Conservation (phyloP, 2,113 vertebrate species). For the Rutilus rutilus region DNA sequence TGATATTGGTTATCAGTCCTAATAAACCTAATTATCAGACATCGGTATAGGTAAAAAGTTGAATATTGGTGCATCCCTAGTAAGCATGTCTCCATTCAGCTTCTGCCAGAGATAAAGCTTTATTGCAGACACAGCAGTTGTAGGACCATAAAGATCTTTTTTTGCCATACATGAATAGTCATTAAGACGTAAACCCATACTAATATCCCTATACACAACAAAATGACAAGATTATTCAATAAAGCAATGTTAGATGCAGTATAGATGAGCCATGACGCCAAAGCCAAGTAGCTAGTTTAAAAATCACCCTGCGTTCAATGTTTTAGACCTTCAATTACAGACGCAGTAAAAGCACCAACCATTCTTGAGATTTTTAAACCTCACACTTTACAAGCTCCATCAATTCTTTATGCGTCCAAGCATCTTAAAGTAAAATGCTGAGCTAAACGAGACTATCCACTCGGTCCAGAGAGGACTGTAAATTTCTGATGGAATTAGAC, state of each 20-base stretch:
- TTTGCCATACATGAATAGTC: not conserved
- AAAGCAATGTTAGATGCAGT: not conserved
- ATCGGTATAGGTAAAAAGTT: not conserved
- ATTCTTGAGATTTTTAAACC: conserved; percentile 16
- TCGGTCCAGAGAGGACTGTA: not conserved
- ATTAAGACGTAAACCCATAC: not conserved
- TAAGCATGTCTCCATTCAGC: not conserved
- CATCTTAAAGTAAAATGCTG: not conserved
- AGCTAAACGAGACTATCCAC: not conserved
- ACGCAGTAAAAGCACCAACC: not conserved
- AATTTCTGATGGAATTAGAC: conserved; percentile 35
- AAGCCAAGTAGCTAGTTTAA: not conserved
- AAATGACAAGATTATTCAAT: not conserved
- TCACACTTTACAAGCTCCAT: conserved; percentile 16
- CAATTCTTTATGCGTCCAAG: not conserved
- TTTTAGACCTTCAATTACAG: not conserved
- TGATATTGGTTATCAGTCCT: not conserved
- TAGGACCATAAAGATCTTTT: not conserved
- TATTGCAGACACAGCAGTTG: conserved; percentile 1
- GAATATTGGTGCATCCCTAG: not conserved
- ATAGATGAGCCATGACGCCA: not conserved
- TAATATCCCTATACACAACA: conserved; percentile 6
- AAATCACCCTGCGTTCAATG: not conserved
- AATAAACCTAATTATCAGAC: not conserved
- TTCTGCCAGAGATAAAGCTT: not conserved